Base-by-base conservation (phyloP, 2,797 vertebrate species). In the Helostoma temminkii region DNA sequence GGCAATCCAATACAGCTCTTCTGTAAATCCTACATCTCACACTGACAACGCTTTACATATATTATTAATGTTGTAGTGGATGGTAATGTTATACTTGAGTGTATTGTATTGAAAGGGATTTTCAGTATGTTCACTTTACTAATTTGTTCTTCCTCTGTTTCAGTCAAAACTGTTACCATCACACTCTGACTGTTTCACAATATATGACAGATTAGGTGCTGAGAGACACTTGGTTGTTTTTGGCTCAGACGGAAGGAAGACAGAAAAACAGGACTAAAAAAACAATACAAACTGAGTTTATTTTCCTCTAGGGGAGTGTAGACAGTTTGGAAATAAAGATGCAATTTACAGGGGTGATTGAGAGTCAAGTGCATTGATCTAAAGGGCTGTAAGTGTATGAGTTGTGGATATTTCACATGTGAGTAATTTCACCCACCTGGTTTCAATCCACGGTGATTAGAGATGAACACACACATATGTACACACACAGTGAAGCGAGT, bases 361-460 rank as follows among this genome's bases (percentile, higher is more conserved):
- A 58, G 18, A 41, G 24, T 39, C 58, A 25, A 41, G 22, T 37
- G 3, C 22, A 15, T 9, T 25, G 16, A 24, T 11, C 53, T 22
- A 25, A 56, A 11, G 9, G 22, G 6, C 16, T 10, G 3, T 6
- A 16, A 18, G 5, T 26, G 21, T 54, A 30, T 24, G 22, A 47
- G 45, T 14, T 15, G 21, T 47, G 12, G 5, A 47, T 15, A 22
- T 1, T 25, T 26, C 18, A 37, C 21, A 15, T 45, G 30, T 26
- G 41, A 46, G 63, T 47, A n/a, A 49, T 62, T 24, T 39, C 22
- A 50, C 15, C 39, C 64, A 47, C 64, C 52, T 66, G 64, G 32
- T 47, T 56, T 48, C 32, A 22, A 56, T 56, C 52, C 47, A 11
- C 21, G 39, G 3, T 16, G n/a, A 56, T 56, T 39, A 26, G 12